These are phyloP conservation scores for Gastrophysa polygoni DNA, from an alignment of 2,888 invertebrate species.

Conservation along the genomic window DNA sequence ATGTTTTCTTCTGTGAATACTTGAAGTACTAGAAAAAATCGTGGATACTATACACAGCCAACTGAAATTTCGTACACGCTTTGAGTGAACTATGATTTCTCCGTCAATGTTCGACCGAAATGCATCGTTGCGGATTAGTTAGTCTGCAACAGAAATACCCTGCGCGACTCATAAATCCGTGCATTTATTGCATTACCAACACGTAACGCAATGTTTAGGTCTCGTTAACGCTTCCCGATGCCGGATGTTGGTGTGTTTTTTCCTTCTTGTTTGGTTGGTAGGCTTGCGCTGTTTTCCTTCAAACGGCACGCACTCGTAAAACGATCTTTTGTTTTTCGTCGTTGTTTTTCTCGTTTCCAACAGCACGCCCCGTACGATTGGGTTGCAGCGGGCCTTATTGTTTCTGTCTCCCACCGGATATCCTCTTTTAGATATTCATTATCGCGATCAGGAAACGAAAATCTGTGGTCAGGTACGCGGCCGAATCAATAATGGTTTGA, in stretches of 20 bases:
- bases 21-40: too few species aligned
- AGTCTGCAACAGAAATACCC: background rate
- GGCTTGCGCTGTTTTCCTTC: slow-evolving; percentile 35
- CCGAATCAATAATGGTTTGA: too few species aligned
- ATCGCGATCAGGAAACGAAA: background rate
- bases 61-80: too few species aligned
- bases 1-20: too few species aligned
- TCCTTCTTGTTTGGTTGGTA: slow-evolving; percentile 21
- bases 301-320: slow-evolving; percentile 35
- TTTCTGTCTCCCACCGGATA: slow-evolving; percentile 33
- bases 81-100: too few species aligned
- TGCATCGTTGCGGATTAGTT: too few species aligned
- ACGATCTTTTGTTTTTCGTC: slow-evolving; percentile 34
- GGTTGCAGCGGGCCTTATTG: slow-evolving; percentile 35
- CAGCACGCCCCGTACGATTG: slow-evolving; percentile 29
- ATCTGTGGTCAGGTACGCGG: too few species aligned
- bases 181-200: slow-evolving; percentile 32
- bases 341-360: slow-evolving; percentile 19
- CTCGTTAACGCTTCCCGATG: slow-evolving; percentile 35
- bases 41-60: too few species aligned
- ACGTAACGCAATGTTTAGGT: slow-evolving; percentile 37
- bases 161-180: slow-evolving; percentile 16
- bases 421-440: slow-evolving; percentile 34
- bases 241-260: slow-evolving; percentile 41
- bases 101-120: too few species aligned